These are phyloP conservation scores for Philotrypesis tridentata DNA, from an alignment of 1,140 invertebrate genomes.

Conservation along the genomic window DNA sequence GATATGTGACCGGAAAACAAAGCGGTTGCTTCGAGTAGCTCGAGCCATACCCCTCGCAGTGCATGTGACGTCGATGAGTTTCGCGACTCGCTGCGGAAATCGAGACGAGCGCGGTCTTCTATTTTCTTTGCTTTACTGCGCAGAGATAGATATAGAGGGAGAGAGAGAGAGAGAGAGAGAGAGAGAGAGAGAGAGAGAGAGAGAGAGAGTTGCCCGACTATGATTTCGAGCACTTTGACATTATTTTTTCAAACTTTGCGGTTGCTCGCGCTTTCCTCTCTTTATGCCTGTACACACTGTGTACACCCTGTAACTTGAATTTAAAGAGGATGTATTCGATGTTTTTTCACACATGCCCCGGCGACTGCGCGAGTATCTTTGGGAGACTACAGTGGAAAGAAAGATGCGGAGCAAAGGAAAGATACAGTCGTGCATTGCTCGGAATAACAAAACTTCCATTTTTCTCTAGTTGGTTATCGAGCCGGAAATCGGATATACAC, in stretches of 20 bases:
- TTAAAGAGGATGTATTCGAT: no score
- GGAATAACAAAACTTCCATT: neutral
- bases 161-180: no score
- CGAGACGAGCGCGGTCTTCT: neutral
- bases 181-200: no score
- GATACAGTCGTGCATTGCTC: neutral
- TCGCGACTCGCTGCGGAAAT: neutral
- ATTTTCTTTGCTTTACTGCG: neutral
- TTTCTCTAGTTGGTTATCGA: neutral
- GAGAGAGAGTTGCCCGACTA: neutral
- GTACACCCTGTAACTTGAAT: no score
- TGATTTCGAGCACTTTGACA: neutral
- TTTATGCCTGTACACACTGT: no score
- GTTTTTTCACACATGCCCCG: no score
- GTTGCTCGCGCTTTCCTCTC: neutral
- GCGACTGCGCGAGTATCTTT: no score
- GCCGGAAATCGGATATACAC: neutral
- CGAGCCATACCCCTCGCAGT: neutral
- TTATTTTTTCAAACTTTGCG: conserved; percentile 6
- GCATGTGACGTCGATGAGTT: neutral
- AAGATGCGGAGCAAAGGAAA: no score
- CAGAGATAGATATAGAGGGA: no score
- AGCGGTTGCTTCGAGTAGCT: conserved; percentile 47
- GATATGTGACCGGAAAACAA: conserved; percentile 70
- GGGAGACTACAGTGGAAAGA: no score